Percentiles rank a stretch among this genome's conserved stretches.
phyloP scores from a whole-genome alignment of 2,797 vertebrate species.

The Labeo calbasu region DNA sequence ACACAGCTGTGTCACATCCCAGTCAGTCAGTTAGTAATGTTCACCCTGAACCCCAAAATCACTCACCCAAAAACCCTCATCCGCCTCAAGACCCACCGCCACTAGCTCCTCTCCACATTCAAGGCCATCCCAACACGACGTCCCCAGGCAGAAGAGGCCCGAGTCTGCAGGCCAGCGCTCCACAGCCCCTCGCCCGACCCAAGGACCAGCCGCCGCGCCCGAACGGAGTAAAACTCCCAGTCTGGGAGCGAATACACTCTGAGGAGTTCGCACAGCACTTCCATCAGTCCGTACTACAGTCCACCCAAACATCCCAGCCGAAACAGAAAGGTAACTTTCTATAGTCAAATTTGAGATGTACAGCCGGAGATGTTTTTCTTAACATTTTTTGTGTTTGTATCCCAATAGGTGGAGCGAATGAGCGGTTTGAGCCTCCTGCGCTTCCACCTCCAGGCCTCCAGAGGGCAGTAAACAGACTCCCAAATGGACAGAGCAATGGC shows the following conservation, averaged over 20 bases:
- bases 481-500: conserved; percentile 78
- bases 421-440: conserved; percentile 69
- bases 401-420: background rate
- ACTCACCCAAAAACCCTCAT: conserved; percentile 77
- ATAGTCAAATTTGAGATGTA: conserved; percentile 75
- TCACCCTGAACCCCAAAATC: conserved; percentile 67
- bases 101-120: conserved; percentile 80
- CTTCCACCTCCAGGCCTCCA: conserved; percentile 96
- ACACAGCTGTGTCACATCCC: conserved; percentile 5
- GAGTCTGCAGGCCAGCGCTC: conserved; percentile 87
- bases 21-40: conserved; percentile 34
- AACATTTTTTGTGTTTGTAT: background rate
- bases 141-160: conserved; percentile 81
- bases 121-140: conserved; percentile 79
- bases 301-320: conserved; percentile 95
- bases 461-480: conserved; percentile 72
- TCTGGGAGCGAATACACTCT: conserved; percentile 92
- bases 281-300: conserved; percentile 96
- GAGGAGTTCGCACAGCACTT: conserved; percentile 98
- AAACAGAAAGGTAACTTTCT: conserved; percentile 90
- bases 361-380: background rate
- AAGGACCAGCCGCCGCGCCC: conserved; percentile 28
- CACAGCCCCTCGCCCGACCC: conserved; percentile 77
- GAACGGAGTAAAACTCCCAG: conserved; percentile 89
- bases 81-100: conserved; percentile 78